Percentiles rank a stretch among this genome's conserved stretches.
phyloP scores from a whole-genome alignment of 2,113 vertebrate genomes.

The Podiceps cristatus region DNA sequence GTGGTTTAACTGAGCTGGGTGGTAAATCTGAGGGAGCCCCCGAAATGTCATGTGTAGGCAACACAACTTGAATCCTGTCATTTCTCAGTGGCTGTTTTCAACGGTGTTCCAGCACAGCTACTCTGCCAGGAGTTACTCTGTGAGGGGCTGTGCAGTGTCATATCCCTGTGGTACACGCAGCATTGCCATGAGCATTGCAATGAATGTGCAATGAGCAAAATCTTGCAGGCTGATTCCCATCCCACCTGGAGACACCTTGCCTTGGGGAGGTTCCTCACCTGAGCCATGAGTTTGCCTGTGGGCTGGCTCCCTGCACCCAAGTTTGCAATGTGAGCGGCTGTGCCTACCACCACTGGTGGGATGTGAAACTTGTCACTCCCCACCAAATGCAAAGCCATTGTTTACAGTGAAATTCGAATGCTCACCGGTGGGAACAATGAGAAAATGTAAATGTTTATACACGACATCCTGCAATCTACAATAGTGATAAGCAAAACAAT shows the following conservation, averaged over 20 bases:
- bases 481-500: neutral
- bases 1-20: neutral
- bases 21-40: neutral
- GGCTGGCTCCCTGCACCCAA: fast-evolving
- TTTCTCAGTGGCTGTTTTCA: neutral
- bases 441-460: constrained; percentile 14
- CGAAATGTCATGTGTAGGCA: neutral
- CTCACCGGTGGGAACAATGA: neutral
- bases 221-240: neutral
- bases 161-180: neutral
- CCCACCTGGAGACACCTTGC: neutral
- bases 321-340: fast-evolving
- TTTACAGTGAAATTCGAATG: neutral
- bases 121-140: neutral
- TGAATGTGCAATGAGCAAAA: neutral
- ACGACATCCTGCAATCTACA: neutral
- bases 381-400: neutral
- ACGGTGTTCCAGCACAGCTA: neutral
- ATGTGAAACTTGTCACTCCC: neutral
- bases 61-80: neutral
- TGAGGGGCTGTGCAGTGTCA: neutral
- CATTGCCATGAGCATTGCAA: neutral
- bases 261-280: neutral
- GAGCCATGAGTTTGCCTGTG: neutral
- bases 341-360: neutral